Evolutionary conservation across 2,113 vertebrate species (phyloP), one percentile per base, ranked within the genome.

Genomic region (Aleadryas rufinucha): DNA sequence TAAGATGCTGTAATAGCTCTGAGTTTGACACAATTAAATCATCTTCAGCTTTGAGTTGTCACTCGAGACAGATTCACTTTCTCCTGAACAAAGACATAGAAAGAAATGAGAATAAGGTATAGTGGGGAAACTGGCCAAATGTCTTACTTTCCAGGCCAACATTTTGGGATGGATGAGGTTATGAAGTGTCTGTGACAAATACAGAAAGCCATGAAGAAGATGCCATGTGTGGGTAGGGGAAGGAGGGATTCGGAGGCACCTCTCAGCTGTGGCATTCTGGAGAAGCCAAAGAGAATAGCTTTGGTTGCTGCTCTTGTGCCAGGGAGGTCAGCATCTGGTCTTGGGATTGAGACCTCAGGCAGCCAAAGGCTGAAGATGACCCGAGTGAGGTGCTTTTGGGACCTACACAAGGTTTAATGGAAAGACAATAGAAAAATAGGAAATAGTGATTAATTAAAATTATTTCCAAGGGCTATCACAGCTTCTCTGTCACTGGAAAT

Each of bases 381-480:
- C 23, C 0, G 0, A 53, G 2, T 26, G n/a, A 69, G 22, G 31
- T 53, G 20, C 7, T 65, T 65, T 47, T 44, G 47, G 28, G 50
- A 57, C 47, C 27, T 61, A 30, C 13, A 42, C 14, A 75, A 28
- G 9, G 13, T 76, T 86, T 41, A 79, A 27, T 41, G 13, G 35
- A 45, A 71, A 72, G 16, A 31, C 3, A 71, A 13, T 8, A 23
- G 31, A 66, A 86, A 66, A 68, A 59, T 7, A 63, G 15, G 12
- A 74, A 87, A 63, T 22, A 4, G 2, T 41, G 28, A 37, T 49
- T 63, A 50, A 31, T 68, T 47, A 64, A 66, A 87, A 84, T 68
- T 0, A 54, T 80, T 83, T 68, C 27, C 27, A 72, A 39, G 45
- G 59, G 14, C 21, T 56, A 10, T 45, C 13, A 24, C 61, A 49